Evolutionary conservation across 1,140 invertebrate genomes (phyloP).

Genomic region (Brachionus koreanus): DNA sequence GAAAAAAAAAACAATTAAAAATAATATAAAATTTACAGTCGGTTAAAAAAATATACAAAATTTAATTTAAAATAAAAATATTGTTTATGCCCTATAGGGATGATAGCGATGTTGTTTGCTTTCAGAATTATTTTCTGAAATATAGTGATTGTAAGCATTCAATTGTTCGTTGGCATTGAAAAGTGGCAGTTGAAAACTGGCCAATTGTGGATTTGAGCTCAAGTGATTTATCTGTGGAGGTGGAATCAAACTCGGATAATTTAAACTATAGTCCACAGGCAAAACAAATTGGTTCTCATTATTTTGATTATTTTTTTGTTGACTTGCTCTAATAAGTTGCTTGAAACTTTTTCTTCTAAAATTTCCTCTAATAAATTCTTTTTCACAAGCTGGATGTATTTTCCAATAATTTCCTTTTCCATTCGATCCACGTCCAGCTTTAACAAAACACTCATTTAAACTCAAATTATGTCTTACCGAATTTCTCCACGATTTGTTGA

Average conservation of each 20-base stretch:
- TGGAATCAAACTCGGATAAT: conserved; percentile 8
- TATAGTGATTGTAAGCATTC: conserved; percentile 7
- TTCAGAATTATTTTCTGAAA: not conserved
- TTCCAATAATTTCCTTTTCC: conserved; percentile 79
- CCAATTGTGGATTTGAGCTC: not conserved
- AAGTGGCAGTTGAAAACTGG: not conserved
- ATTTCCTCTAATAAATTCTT: conserved; percentile 37
- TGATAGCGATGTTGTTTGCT: not conserved
- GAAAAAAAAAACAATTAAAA: not conserved
- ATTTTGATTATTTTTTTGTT: not conserved
- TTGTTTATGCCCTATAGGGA: not conserved
- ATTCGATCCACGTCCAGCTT: conserved; percentile 79
- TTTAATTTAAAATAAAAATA: not conserved
- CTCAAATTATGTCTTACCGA: conserved; percentile 94
- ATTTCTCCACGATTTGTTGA: conserved; percentile 73
- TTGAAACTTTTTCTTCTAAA: conserved; percentile 20
- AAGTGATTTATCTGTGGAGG: not conserved
- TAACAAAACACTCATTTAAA: conserved; percentile 96
- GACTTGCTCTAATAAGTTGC: conserved; percentile 1
- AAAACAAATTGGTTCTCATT: conserved; percentile 1
- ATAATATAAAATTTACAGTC: not conserved
- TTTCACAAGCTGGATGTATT: conserved; percentile 39
- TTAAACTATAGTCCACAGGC: not conserved
- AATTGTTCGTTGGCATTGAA: conserved; percentile 1
- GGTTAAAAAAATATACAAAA: conserved; percentile 14